Evolutionary conservation across 2,113 vertebrate species (phyloP), one percentile per base, ranked within the genome.

Genomic region (Leptobrachium leishanense): DNA sequence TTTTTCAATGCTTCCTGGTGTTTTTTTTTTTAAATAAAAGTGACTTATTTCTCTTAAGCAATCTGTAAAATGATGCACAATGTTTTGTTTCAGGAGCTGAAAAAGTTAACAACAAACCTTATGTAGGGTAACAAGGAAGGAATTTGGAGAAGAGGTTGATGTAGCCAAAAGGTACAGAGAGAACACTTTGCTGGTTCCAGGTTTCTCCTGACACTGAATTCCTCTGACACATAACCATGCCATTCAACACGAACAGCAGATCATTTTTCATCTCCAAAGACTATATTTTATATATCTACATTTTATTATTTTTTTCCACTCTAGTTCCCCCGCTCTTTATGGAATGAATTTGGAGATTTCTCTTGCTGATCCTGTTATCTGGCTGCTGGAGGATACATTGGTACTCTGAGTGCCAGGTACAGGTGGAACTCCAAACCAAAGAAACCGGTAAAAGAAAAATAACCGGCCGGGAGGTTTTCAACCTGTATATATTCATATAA

Each of bases 191-290:
- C 50, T 39, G 46, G 69, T 72, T 72, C 69, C 69, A 72, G 69
- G 50, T 72, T 72, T 72, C 69, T 72, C 50, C 69, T 72, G 69
- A 72, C 69, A 72, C 69, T 54, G 15, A 72, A 54, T 72, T 46
- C 69, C 40, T 40, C 20, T n/a, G 46, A 72, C 15, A 31, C 50
- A 72, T 72, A 31, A 72, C 46, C 41, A 72, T 11, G 70, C 40
- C 70, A 43, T 43, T 75, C 74, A 53, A 72, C 31, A 54, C 31
- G 20, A 72, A 54, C 31, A 4, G 10, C 8, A 13, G 50, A 72
- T 53, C 31, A 55, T 72, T 72, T 72, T 72, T 72, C 69, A 53
- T 72, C 46, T 72, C n/a, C 40, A 20, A 72, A 54, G 69, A 8
- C 43, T 50, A 44, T 50, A 1, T 8, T 8, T 8, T 8, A 11